Evolutionary conservation across 1,140 invertebrate genomes (phyloP).

Genomic region (Drosophila kikkawai): DNA sequence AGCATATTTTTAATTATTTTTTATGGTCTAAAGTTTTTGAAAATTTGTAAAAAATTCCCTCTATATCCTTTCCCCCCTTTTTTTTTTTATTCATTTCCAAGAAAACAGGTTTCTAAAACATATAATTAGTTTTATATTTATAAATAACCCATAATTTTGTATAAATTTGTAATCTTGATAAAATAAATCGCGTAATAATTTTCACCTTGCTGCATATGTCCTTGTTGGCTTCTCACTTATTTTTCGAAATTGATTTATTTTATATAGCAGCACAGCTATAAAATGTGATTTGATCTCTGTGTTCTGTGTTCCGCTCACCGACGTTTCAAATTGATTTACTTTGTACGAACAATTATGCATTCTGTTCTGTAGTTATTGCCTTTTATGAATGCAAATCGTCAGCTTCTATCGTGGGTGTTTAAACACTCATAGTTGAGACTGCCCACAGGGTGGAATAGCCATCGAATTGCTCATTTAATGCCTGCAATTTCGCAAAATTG

Average conservation of each 20-base stretch:
- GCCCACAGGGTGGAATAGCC: slow-evolving; percentile 26
- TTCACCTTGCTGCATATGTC: background rate
- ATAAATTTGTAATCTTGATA: background rate
- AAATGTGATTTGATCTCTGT: slow-evolving; percentile 28
- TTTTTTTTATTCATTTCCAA: background rate
- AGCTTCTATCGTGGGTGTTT: slow-evolving; percentile 35
- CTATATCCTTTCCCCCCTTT: background rate
- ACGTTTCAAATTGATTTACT: slow-evolving; percentile 38
- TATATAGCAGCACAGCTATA: background rate
- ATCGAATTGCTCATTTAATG: slow-evolving; percentile 32
- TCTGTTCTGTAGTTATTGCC: slow-evolving; percentile 45
- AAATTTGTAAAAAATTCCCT: background rate
- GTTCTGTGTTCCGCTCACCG: slow-evolving; percentile 18
- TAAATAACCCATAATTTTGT: background rate
- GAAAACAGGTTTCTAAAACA: background rate
- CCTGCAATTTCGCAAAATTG: slow-evolving; percentile 33
- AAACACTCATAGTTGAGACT: slow-evolving; percentile 34
- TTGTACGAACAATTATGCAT: slow-evolving; percentile 53
- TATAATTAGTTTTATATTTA: background rate
- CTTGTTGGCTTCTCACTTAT: background rate
- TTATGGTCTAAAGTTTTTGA: background rate
- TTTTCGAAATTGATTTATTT: slow-evolving; percentile 25
- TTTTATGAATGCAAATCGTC: slow-evolving; percentile 49
- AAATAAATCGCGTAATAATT: background rate
- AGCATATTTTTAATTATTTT: background rate